A percentile compares a stretch with the other conserved stretches of the same genome.
phyloP scores from a whole-genome alignment of 2,888 invertebrate species.

The Neoscelio sp. region DNA sequence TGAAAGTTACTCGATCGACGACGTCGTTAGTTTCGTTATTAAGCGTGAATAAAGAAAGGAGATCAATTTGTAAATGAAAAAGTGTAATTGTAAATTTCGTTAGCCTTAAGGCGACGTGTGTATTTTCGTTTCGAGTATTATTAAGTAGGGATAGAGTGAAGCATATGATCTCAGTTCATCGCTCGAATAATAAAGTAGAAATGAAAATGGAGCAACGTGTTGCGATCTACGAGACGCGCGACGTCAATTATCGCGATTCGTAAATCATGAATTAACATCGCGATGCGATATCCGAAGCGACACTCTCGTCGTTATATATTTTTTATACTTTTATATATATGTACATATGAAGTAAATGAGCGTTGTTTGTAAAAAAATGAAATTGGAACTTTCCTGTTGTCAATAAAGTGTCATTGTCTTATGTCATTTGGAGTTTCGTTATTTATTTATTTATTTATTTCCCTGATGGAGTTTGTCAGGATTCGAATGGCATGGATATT shows the following conservation, averaged over 20 bases:
- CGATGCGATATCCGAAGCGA: conserved; percentile 58
- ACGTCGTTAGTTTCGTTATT: conserved; percentile 28
- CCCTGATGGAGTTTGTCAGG: no score
- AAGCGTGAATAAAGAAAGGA: background rate
- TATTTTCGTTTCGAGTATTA: conserved; percentile 21
- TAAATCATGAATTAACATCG: conserved; percentile 59
- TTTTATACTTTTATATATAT: conserved; percentile 80
- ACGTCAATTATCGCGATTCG: conserved; percentile 65
- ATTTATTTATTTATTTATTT: conserved; percentile 17
- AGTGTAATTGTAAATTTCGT: background rate
- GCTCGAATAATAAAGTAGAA: conserved; percentile 57
- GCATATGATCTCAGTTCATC: conserved; percentile 69
- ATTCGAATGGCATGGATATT: no score
- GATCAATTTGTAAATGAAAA: background rate
- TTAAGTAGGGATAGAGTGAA: conserved; percentile 50
- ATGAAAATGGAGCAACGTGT: conserved; percentile 43
- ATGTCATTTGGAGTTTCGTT: conserved; percentile 12
- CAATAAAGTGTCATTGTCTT: conserved; percentile 76
- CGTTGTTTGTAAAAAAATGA: conserved; percentile 58
- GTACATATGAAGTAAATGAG: conserved; percentile 69
- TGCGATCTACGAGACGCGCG: conserved; percentile 32
- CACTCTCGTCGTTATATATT: conserved; percentile 75
- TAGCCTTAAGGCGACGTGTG: background rate
- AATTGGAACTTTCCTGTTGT: conserved; percentile 68
- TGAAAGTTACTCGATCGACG: conserved; percentile 30